Conservation (phyloP, 2,113 vertebrate species). For the Cottus gobio region DNA sequence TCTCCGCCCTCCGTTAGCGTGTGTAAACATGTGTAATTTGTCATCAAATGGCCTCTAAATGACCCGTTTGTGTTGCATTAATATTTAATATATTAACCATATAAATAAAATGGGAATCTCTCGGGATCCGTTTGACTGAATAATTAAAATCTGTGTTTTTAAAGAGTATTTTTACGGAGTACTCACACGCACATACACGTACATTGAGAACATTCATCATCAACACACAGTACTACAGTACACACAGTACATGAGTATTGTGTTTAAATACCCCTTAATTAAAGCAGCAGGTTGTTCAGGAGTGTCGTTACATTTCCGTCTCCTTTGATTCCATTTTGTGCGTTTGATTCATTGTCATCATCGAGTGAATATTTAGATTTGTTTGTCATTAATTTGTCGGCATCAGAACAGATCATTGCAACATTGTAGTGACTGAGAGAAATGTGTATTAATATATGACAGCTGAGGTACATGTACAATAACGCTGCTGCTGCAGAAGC, state of each 20-base stretch:
- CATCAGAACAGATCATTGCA: slow-evolving; percentile 60
- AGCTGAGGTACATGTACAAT: slow-evolving; percentile 67
- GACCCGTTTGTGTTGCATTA: background rate
- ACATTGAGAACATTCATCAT: too few species aligned
- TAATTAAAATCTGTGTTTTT: background rate
- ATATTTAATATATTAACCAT: background rate
- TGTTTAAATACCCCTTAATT: background rate
- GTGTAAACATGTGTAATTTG: slow-evolving; percentile 17
- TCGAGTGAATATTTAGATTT: slow-evolving; percentile 69
- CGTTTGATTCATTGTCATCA: slow-evolving; percentile 32
- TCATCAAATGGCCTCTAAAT: slow-evolving; percentile 20
- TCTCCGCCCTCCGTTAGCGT: slow-evolving; percentile 16
- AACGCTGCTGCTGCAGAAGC: slow-evolving; percentile 50
- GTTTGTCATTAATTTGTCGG: slow-evolving; percentile 58
- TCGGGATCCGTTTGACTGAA: background rate
- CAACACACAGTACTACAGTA: background rate
- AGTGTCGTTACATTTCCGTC: background rate
- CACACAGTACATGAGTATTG: background rate
- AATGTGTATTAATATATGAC: slow-evolving; percentile 60
- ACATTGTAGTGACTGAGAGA: slow-evolving; percentile 58
- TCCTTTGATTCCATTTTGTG: slow-evolving; percentile 1
- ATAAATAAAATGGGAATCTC: background rate
- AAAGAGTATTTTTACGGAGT: background rate
- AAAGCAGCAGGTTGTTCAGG: background rate
- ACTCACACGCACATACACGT: background rate